Evolutionary conservation across 2,888 invertebrate species (phyloP), one percentile per base, ranked within the genome.

Genomic region (Cynaeus angustus): DNA sequence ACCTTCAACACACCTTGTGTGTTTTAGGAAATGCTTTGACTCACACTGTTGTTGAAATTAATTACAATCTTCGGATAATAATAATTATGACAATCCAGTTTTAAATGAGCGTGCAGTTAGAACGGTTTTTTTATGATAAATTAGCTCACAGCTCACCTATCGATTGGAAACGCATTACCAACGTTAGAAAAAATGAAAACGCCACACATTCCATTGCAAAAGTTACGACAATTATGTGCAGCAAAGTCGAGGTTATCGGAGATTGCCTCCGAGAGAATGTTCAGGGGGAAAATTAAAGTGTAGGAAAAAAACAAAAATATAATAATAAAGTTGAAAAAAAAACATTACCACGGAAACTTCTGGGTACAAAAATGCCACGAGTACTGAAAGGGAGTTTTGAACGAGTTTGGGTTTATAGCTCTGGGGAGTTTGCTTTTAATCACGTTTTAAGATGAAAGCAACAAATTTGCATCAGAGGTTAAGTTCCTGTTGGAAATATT

Each of bases 171-270:
- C 46, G 13, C 46, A 46, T 46, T 46, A 55, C 12, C 37, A n/a
- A 55, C 16, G 14, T 55, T n/a, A 14, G 16, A 14, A 37, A 53
- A 55, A 37, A 38, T 33, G 14, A 12, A 52, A 33, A 52, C 30
- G 8, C 38, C 33, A 9, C 56, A 26, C 56, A 56, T 56, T 56
- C 56, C 56, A 26, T 26, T 56, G 41, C 26, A 56, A 12, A 56
- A 26, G 56, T 43, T 41, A 43, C 56, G 43, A 56, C 43, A 56
- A 56, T 56, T 56, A 56, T 53, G 16, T 53, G 37, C 53, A 50
- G 50, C 53, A 56, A 56, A 56, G 56, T 56, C 56, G 56, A 56
- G 56, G 56, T 56, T 56, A 56, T 56, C 12, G 43, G 56, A 56
- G 56, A 56, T 43, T 56, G 48, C 28, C 10, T 4, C 28, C 1